Evolutionary conservation across 1,140 invertebrate genomes (phyloP).

Genomic region (Heliconius congener): DNA sequence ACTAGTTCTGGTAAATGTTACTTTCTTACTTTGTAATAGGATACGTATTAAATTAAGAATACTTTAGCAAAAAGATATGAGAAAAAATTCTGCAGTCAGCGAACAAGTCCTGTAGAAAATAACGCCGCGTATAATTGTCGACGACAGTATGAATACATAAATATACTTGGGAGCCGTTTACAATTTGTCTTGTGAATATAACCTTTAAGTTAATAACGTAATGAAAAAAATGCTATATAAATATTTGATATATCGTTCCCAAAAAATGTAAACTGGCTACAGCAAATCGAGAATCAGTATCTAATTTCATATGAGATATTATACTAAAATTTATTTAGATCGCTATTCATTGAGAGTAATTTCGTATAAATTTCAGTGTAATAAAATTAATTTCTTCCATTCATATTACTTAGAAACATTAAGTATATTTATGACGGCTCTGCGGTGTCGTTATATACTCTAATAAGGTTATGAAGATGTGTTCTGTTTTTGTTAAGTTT

Average conservation of each 20-base stretch:
- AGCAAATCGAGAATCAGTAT: constrained; percentile 23
- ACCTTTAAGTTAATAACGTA: neutral
- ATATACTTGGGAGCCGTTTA: constrained; percentile 47
- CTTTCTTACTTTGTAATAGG: constrained; percentile 39
- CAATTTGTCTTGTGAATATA: constrained; percentile 17
- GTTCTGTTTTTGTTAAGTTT: neutral
- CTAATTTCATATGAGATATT: constrained; percentile 21
- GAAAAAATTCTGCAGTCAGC: constrained; percentile 44
- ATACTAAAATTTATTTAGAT: constrained; percentile 21
- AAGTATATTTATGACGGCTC: constrained; percentile 4
- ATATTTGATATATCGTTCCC: constrained; percentile 3
- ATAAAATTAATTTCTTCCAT: constrained; percentile 13
- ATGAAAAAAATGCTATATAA: neutral
- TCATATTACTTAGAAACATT: constrained; percentile 10
- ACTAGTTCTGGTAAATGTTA: constrained; percentile 24
- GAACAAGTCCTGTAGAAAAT: constrained; percentile 53
- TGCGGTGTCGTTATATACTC: neutral
- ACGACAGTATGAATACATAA: constrained; percentile 55
- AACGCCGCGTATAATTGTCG: constrained; percentile 61
- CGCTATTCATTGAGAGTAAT: constrained; percentile 18
- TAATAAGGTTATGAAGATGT: neutral
- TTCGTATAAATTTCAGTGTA: constrained; percentile 16
- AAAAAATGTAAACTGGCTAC: constrained; percentile 14
- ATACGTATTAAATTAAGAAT: constrained; percentile 46
- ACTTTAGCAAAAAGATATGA: constrained; percentile 45